phyloP scores from a whole-genome alignment of 2,888 invertebrate species.

The Cantharis rufa region DNA sequence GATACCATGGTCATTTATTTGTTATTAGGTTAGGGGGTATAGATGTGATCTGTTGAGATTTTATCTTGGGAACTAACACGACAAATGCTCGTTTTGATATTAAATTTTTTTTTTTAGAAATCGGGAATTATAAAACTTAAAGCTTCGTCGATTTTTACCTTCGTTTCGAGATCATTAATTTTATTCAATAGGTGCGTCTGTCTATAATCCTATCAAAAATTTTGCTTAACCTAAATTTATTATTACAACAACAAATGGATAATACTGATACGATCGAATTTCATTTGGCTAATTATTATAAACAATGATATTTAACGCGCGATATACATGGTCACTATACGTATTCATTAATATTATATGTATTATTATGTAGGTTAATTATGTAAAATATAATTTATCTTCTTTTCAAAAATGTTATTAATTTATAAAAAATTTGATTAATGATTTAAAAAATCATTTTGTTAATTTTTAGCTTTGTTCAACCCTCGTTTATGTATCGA shows the following conservation, averaged over 20 bases:
- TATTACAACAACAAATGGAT: background rate
- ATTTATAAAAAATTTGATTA: background rate
- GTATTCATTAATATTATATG: background rate
- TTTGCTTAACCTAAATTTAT: background rate
- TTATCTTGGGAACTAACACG: constrained; percentile 33
- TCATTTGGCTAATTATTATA: background rate
- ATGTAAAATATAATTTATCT: background rate
- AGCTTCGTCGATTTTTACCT: background rate
- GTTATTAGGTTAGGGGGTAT: constrained; percentile 24
- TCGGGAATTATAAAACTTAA: constrained; percentile 15
- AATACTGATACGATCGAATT: background rate
- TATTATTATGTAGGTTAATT: background rate
- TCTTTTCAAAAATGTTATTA: background rate
- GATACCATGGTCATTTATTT: constrained; percentile 29
- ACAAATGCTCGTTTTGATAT: constrained; percentile 35
- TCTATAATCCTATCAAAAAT: background rate
- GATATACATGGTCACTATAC: background rate
- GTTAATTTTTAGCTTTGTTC: background rate
- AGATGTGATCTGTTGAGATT: constrained; percentile 32
- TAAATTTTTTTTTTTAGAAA: constrained; percentile 18
- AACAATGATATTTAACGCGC: background rate
- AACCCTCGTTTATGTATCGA: background rate
- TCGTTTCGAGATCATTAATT: background rate
- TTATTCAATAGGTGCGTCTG: background rate
- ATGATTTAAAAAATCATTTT: background rate